Percentiles rank a stretch among this genome's conserved stretches.
Evolutionary conservation across 2,888 invertebrate species (phyloP).

Genomic region (Cecidostiba fungosa): DNA sequence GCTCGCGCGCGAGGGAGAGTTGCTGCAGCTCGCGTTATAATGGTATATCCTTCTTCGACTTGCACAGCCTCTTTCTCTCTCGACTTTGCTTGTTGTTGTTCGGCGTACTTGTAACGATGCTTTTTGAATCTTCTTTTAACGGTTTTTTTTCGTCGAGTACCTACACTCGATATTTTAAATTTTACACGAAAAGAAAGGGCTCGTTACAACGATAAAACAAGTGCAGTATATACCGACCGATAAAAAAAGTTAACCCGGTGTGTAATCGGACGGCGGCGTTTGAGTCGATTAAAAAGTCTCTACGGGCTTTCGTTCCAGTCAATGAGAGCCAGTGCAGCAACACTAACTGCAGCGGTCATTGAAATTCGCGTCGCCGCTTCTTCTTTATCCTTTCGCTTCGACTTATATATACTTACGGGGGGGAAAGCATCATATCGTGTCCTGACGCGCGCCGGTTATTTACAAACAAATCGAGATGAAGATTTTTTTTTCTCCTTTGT

Average conservation of each 20-base stretch:
- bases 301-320: conserved; percentile 17
- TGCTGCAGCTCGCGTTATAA: conserved; percentile 1
- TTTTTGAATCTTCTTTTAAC: not conserved
- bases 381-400: not conserved
- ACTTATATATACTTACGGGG: not conserved
- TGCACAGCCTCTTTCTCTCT: not conserved
- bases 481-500: not conserved
- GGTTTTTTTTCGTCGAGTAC: not conserved
- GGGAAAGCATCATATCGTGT: not conserved
- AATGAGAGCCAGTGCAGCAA: not conserved
- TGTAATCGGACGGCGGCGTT: conserved; percentile 16
- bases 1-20: not conserved
- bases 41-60: conserved; percentile 2
- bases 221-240: not conserved
- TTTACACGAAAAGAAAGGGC: not conserved
- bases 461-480: conserved; percentile 30
- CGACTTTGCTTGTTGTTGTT: not conserved
- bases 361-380: conserved; percentile 38
- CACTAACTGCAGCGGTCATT: conserved; percentile 20
- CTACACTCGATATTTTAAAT: not conserved
- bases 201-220: not conserved
- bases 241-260: not conserved
- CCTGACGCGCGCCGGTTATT: conserved; percentile 6
- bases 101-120: not conserved
- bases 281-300: conserved; percentile 7